Conservation (phyloP, 2,797 vertebrate species). For the Chaetodon trifasciatus region DNA sequence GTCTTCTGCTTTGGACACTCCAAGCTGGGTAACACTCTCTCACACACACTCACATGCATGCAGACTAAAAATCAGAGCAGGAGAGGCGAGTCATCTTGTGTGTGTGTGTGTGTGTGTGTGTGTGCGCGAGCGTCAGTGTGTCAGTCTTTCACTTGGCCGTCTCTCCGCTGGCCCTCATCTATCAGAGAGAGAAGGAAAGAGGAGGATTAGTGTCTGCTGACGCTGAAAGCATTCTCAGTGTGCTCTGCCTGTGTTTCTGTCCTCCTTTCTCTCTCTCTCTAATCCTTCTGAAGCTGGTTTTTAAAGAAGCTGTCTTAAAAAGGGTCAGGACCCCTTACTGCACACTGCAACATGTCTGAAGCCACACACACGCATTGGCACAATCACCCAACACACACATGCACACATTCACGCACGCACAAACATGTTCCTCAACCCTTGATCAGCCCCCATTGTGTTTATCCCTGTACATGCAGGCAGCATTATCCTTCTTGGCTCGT, state of each 20-base stretch:
- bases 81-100: constrained; percentile 52
- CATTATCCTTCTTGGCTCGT: constrained; percentile 48
- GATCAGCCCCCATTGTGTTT: constrained; percentile 48
- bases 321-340: constrained; percentile 69
- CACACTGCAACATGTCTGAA: constrained; percentile 60
- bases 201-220: constrained; percentile 77
- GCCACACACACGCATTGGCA: constrained; percentile 38
- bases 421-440: constrained; percentile 21
- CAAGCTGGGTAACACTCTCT: constrained; percentile 90
- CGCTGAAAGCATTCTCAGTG: constrained; percentile 76
- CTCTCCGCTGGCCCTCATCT: constrained; percentile 66
- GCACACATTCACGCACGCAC: constrained; percentile 34
- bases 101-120: constrained; percentile 51
- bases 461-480: constrained; percentile 47
- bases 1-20: constrained; percentile 99
- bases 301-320: constrained; percentile 70
- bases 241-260: constrained; percentile 70
- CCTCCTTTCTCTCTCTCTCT: constrained; percentile 55
- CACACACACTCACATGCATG: constrained; percentile 41
- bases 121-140: constrained; percentile 47
- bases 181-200: constrained; percentile 73
- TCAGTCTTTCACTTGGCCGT: constrained; percentile 62
- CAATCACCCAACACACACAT: constrained; percentile 40
- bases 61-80: constrained; percentile 28
- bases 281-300: constrained; percentile 77